Evolutionary conservation across 2,888 invertebrate genomes (phyloP).

Genomic region (Diachrysia chrysitis): DNA sequence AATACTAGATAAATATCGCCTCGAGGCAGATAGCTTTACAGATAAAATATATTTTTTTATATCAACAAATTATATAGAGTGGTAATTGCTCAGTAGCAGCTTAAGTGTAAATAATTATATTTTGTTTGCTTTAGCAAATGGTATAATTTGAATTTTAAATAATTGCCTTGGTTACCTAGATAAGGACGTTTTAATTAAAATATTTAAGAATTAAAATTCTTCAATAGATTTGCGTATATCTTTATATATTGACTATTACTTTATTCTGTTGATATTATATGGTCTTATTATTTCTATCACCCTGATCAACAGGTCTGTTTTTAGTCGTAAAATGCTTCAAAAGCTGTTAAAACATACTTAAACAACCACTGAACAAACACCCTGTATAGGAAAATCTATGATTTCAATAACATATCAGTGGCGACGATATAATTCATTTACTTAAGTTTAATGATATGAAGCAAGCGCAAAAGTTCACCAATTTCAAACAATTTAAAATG

Average conservation of each 20-base stretch:
- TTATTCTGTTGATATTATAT: background rate
- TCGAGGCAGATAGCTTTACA: slow-evolving; percentile 47
- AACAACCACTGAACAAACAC: slow-evolving; percentile 42
- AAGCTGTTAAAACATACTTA: slow-evolving; percentile 14
- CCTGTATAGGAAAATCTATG: slow-evolving; percentile 57
- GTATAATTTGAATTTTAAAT: background rate
- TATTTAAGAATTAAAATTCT: background rate
- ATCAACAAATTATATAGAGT: slow-evolving; percentile 52
- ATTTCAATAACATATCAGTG: slow-evolving; percentile 54
- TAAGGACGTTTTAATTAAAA: background rate
- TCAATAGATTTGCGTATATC: background rate
- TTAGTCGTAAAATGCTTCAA: background rate
- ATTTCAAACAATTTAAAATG: slow-evolving; percentile 53
- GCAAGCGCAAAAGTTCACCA: slow-evolving; percentile 78
- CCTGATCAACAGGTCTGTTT: background rate
- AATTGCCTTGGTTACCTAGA: background rate
- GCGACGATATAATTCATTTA: slow-evolving; percentile 64
- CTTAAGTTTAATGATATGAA: slow-evolving; percentile 87
- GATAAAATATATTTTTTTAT: slow-evolving; percentile 55
- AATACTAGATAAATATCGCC: slow-evolving; percentile 44
- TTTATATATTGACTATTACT: background rate
- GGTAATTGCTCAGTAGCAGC: slow-evolving; percentile 39
- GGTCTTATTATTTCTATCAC: background rate
- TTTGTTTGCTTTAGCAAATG: slow-evolving; percentile 1
- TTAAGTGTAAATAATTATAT: slow-evolving; percentile 11